phyloP scores from a whole-genome alignment of 2,113 vertebrate species.

The Eira barbara region DNA sequence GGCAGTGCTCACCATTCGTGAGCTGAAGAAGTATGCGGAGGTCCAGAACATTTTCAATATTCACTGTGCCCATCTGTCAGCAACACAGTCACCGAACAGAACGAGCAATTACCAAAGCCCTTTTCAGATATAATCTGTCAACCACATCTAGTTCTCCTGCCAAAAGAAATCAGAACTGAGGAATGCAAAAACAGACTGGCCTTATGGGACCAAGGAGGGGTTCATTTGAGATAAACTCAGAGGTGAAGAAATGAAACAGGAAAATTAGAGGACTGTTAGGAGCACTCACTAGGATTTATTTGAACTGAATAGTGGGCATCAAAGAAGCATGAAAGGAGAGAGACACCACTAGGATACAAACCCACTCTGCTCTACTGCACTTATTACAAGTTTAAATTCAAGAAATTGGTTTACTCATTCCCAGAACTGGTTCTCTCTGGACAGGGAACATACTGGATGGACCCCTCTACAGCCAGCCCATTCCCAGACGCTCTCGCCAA shows the following conservation, averaged over 20 bases:
- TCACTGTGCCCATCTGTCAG: slow-evolving; percentile 85
- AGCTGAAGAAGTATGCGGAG: slow-evolving; percentile 67
- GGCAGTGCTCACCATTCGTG: slow-evolving; percentile 69
- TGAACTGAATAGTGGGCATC: background rate
- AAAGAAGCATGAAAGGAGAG: background rate
- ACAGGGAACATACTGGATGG: background rate
- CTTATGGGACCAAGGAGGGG: slow-evolving; percentile 48
- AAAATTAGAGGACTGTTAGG: background rate
- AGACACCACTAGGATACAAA: background rate
- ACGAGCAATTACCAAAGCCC: slow-evolving; percentile 82
- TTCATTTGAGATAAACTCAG: slow-evolving; percentile 62
- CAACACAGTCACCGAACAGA: slow-evolving; percentile 71
- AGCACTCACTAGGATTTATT: background rate
- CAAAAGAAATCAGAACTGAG: slow-evolving; percentile 76
- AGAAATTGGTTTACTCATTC: background rate
- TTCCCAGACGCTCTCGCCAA: background rate
- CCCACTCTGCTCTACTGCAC: background rate
- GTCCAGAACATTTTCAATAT: slow-evolving; percentile 79
- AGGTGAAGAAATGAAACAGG: slow-evolving; percentile 18
- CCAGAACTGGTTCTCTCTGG: background rate
- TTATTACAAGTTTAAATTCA: background rate
- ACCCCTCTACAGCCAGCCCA: background rate
- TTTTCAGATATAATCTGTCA: slow-evolving; percentile 83
- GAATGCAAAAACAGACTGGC: slow-evolving; percentile 62
- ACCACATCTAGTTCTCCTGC: slow-evolving; percentile 70